A percentile compares a stretch with the other conserved stretches of the same genome.
Conservation (phyloP, 2,888 invertebrate genomes). For the Cerastis leucographa region DNA sequence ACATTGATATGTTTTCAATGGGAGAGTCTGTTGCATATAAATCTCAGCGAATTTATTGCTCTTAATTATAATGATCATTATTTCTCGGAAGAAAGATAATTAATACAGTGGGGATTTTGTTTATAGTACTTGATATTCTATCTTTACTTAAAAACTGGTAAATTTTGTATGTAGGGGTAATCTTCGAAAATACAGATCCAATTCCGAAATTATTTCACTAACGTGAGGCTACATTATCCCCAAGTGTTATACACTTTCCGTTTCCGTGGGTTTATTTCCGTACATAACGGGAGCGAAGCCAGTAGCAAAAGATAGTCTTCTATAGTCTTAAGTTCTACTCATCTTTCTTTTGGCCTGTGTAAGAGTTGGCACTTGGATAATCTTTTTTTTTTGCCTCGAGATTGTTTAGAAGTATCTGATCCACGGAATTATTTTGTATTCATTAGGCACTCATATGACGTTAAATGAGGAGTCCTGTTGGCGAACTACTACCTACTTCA, state of each 20-base stretch:
- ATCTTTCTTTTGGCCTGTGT: neutral
- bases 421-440: neutral
- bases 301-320: neutral
- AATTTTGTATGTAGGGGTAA: too few species aligned
- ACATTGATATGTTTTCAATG: constrained; percentile 28
- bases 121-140: neutral
- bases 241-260: too few species aligned
- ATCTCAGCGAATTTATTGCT: constrained; percentile 36
- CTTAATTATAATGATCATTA: constrained; percentile 21
- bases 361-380: neutral
- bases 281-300: too few species aligned
- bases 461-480: neutral
- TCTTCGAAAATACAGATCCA: too few species aligned
- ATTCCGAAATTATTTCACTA: too few species aligned
- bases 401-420: too few species aligned
- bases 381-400: neutral
- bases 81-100: constrained; percentile 27
- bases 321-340: neutral
- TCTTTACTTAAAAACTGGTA: too few species aligned
- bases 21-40: constrained; percentile 30
- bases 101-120: constrained; percentile 21
- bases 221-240: too few species aligned
- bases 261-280: too few species aligned
- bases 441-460: neutral
- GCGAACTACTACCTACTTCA: neutral